phyloP scores from a whole-genome alignment of 2,888 invertebrate species.

The Lasioglossum oenotherae region DNA sequence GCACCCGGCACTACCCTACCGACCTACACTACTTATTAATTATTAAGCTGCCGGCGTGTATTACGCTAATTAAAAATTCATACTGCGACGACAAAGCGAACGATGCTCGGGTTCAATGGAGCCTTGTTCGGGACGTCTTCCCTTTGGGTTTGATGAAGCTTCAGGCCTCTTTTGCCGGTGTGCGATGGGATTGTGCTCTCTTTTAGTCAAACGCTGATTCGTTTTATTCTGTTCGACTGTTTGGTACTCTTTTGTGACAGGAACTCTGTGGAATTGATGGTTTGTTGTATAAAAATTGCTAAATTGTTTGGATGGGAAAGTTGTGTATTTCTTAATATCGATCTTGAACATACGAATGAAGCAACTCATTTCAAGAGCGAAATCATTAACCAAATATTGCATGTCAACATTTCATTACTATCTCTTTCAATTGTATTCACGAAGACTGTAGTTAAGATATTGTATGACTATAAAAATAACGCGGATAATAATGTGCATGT shows the following conservation, averaged over 20 bases:
- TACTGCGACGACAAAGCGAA: conserved; percentile 71
- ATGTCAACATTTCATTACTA: background rate
- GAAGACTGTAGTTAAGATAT: background rate
- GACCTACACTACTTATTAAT: conserved; percentile 77
- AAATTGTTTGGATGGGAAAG: background rate
- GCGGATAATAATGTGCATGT: background rate
- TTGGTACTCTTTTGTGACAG: background rate
- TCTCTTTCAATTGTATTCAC: background rate
- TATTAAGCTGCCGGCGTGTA: conserved; percentile 76
- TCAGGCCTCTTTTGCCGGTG: background rate
- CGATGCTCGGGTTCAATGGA: conserved; percentile 50
- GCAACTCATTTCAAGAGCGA: background rate
- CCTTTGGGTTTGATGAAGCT: background rate
- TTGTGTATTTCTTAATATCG: too few species aligned
- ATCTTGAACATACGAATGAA: background rate
- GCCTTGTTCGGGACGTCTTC: conserved; percentile 62
- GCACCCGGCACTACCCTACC: conserved; percentile 31
- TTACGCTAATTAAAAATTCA: conserved; percentile 80
- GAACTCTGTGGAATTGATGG: background rate
- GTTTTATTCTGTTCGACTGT: background rate
- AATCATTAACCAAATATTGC: background rate
- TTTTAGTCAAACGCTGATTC: background rate
- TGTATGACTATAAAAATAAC: background rate
- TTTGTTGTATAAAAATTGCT: background rate
- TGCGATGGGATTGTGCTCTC: background rate